Evolutionary conservation across 2,888 invertebrate genomes (phyloP), one percentile per base, ranked within the genome.

Genomic region (Gymnosoma rotundatum): DNA sequence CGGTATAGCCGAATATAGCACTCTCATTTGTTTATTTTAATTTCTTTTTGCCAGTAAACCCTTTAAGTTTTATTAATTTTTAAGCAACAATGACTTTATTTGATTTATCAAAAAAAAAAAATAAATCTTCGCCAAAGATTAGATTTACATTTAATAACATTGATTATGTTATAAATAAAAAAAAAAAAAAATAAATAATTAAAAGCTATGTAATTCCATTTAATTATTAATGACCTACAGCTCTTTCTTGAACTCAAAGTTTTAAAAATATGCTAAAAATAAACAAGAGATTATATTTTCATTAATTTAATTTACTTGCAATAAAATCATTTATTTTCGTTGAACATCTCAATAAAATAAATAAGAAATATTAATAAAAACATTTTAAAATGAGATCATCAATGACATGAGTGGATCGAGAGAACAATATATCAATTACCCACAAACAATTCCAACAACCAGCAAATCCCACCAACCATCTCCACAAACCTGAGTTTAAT

Each of bases 291-390:
- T 64, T 78, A 48, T 48, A 48, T 48, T 42, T 25, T 70, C 63
- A 18, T 78, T 12, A 54, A 18, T 38, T 38, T 54, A 74, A 61
- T 78, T 64, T 60, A 45, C 75, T 72, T 64, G 61, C 78, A 69
- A 52, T 61, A 79, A 64, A 73, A 60, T 66, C 45, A 67, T 78
- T 73, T 58, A 45, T 58, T 76, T 56, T 75, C 72, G 63, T 83
- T 74, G 54, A 74, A 61, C 73, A 80, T n/a, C 20, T 64, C 81
- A 75, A 81, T 75, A 52, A 50, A 79, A 79, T 60, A 25, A 42
- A 66, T 16, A 63, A 78, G 48, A 78, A 58, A 45, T 14, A 61
- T 36, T n/a, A 54, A 21, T 8, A 14, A 70, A 72, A 78, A 64
- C 14, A 70, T 38, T 56, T 4, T 45, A 36, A 63, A 72, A 78